These are phyloP conservation scores for Trachymyrmex cornetzi DNA, from an alignment of 1,140 invertebrate genomes.

Conservation along the genomic window DNA sequence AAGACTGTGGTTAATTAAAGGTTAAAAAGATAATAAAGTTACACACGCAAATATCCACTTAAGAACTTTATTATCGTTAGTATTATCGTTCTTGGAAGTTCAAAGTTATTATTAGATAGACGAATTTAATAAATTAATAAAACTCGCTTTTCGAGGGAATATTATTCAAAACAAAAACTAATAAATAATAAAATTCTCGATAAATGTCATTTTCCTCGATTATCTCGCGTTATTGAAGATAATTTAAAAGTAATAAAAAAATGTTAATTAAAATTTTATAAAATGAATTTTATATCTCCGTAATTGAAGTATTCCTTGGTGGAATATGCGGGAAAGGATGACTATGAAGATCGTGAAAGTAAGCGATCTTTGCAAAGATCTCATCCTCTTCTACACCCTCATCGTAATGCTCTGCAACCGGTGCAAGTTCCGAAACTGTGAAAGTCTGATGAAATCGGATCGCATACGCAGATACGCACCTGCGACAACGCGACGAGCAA, in stretches of 20 bases:
- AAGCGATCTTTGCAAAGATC: not conserved
- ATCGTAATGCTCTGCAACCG: not conserved
- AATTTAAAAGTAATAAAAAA: not conserved
- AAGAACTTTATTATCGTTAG: not conserved
- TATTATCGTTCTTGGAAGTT: not conserved
- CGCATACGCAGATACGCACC: conserved; percentile 57
- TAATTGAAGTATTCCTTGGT: not conserved
- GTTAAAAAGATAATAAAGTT: not conserved
- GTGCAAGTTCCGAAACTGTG: conserved; percentile 19
- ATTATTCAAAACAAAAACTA: not conserved
- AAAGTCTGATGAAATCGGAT: conserved; percentile 53
- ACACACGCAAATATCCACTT: not conserved
- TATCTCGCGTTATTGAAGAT: not conserved
- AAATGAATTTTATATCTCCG: not conserved
- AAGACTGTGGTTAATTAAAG: not conserved
- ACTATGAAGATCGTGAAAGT: not conserved
- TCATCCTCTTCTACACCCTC: too few relatives aligned
- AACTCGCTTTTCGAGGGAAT: not conserved
- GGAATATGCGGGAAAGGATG: too few relatives aligned
- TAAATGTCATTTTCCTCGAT: not conserved
- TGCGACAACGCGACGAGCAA: conserved; percentile 65
- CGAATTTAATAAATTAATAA: not conserved
- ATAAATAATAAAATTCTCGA: not conserved
- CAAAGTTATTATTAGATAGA: not conserved
- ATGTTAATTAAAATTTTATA: not conserved